phyloP scores from a whole-genome alignment of 2,113 vertebrate species.

The Hepsetus odoe region DNA sequence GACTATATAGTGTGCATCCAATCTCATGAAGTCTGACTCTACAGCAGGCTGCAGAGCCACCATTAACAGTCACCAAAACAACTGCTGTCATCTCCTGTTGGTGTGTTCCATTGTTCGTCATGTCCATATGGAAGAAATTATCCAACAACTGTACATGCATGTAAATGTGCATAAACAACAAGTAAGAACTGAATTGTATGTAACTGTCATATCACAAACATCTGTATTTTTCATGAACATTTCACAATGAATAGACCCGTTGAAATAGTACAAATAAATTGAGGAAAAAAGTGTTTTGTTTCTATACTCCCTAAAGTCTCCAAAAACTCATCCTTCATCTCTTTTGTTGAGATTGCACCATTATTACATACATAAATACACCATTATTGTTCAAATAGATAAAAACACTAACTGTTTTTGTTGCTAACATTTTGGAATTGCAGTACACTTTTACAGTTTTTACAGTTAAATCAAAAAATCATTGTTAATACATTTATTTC shows the following conservation, averaged over 20 bases:
- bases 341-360: too few relatives aligned
- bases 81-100: constrained; percentile 35
- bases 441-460: too few relatives aligned
- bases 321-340: too few relatives aligned
- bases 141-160: neutral
- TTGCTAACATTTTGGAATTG: too few relatives aligned
- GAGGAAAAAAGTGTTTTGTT: neutral
- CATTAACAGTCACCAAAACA: constrained; percentile 20
- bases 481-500: neutral
- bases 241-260: too few relatives aligned
- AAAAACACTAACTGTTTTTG: too few relatives aligned
- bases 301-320: too few relatives aligned
- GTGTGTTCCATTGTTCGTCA: constrained; percentile 13
- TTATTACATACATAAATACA: too few relatives aligned
- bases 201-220: neutral
- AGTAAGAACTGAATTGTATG: neutral
- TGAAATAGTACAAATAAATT: neutral
- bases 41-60: constrained; percentile 8
- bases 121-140: constrained; percentile 22
- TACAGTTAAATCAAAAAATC: neutral
- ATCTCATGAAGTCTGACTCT: constrained; percentile 15
- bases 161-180: neutral
- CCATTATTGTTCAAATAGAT: too few relatives aligned
- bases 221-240: neutral
- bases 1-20: constrained; percentile 4